phyloP scores from a whole-genome alignment of 2,888 invertebrate genomes.

The Hymenopus coronatus region DNA sequence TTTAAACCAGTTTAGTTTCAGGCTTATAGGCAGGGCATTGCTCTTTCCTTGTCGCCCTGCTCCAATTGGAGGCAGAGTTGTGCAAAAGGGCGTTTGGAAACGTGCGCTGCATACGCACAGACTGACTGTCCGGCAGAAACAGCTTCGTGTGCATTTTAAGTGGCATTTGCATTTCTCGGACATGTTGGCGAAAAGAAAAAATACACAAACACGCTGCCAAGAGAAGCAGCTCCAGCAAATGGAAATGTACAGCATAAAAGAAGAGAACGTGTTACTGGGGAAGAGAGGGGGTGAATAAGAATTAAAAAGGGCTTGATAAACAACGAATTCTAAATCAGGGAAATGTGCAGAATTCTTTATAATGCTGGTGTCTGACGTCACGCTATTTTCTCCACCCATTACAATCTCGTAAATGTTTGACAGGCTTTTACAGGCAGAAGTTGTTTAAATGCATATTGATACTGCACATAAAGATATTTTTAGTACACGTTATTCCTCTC shows the following conservation, averaged over 20 bases:
- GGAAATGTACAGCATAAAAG: not conserved
- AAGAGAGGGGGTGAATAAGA: too few species aligned
- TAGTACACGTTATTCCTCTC: too few species aligned
- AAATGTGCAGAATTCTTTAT: too few species aligned
- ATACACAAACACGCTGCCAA: not conserved
- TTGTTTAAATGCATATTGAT: too few species aligned
- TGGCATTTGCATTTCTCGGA: not conserved
- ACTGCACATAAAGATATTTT: too few species aligned
- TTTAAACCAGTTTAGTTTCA: conserved; percentile 1
- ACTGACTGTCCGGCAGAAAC: not conserved
- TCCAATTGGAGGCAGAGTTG: not conserved
- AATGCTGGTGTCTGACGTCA: too few species aligned
- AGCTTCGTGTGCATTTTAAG: not conserved
- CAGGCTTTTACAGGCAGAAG: too few species aligned
- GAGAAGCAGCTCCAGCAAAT: not conserved
- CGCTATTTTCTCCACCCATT: too few species aligned
- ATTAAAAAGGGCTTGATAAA: too few species aligned
- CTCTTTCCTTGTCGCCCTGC: not conserved
- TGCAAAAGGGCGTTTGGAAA: not conserved
- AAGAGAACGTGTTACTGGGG: not conserved
- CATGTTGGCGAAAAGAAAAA: not conserved
- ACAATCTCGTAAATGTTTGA: too few species aligned
- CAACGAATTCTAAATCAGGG: too few species aligned
- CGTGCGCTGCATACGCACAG: not conserved
- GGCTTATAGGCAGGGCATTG: not conserved